These are phyloP conservation scores for Astyanax mexicanus DNA, from an alignment of 2,797 vertebrate species.

Conservation along the genomic window DNA sequence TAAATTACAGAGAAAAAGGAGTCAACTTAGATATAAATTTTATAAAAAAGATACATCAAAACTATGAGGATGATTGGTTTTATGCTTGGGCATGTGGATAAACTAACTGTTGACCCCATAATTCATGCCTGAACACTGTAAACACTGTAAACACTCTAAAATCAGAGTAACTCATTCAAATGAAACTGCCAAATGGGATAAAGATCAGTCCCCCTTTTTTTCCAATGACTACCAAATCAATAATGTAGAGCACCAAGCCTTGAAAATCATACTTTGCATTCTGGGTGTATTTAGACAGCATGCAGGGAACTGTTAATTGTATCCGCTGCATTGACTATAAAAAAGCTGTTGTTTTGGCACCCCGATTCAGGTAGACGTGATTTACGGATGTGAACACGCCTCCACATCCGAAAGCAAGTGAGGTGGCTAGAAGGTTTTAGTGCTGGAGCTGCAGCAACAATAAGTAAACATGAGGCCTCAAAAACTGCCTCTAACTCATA, in stretches of 20 bases:
- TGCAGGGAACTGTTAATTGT: slow-evolving; percentile 18
- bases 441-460: slow-evolving; percentile 23
- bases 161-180: slow-evolving; percentile 15
- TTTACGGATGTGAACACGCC: slow-evolving; percentile 16
- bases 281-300: background rate
- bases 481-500: slow-evolving; percentile 19
- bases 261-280: slow-evolving; percentile 1
- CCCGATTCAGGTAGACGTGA: slow-evolving; percentile 12
- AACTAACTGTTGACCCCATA: background rate
- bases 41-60: no score
- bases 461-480: slow-evolving; percentile 13
- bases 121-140: background rate
- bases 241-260: slow-evolving; percentile 9
- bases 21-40: no score
- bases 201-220: slow-evolving; percentile 1
- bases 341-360: slow-evolving; percentile 8
- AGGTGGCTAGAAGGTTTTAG: background rate
- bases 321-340: slow-evolving; percentile 9
- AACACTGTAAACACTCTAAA: background rate
- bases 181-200: background rate
- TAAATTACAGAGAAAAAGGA: no score
- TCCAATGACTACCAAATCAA: slow-evolving; percentile 28
- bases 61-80: background rate
- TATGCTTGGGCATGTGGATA: background rate
- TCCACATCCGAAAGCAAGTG: slow-evolving; percentile 12